Evolutionary conservation across 2,113 vertebrate species (phyloP).

Genomic region (Pomatostomus ruficeps): DNA sequence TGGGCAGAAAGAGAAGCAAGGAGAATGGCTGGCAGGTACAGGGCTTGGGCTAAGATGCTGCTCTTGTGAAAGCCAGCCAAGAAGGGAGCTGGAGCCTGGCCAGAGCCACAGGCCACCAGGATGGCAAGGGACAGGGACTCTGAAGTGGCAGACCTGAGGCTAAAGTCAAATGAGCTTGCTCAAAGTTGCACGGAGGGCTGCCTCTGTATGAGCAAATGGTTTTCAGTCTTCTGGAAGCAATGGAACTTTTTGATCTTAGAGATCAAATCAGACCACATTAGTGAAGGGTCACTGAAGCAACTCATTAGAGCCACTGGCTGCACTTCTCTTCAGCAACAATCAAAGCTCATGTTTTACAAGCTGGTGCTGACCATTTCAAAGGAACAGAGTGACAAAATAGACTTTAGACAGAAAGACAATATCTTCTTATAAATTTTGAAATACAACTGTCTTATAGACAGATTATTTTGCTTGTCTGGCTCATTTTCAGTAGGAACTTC

Average conservation of each 20-base stretch:
- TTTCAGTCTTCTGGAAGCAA: constrained; percentile 23
- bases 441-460: background rate
- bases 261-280: constrained; percentile 24
- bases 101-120: background rate
- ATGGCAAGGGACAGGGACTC: background rate
- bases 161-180: background rate
- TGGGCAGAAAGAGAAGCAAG: background rate
- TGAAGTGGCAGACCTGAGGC: background rate
- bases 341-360: background rate
- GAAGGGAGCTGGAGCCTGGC: background rate
- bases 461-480: background rate
- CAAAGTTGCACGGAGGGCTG: background rate
- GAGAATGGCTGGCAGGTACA: background rate
- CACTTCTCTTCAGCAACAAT: background rate
- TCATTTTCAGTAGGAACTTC: background rate
- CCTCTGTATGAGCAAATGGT: background rate
- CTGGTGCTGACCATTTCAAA: background rate
- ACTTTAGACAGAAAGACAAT: background rate
- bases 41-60: background rate
- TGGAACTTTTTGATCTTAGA: constrained; percentile 3
- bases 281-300: constrained; percentile 4
- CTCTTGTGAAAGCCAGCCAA: background rate
- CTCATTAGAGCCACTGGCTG: background rate
- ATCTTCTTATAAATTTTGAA: background rate
- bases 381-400: background rate